phyloP scores from a whole-genome alignment of 2,888 invertebrate species.

The Rotaria macrura region DNA sequence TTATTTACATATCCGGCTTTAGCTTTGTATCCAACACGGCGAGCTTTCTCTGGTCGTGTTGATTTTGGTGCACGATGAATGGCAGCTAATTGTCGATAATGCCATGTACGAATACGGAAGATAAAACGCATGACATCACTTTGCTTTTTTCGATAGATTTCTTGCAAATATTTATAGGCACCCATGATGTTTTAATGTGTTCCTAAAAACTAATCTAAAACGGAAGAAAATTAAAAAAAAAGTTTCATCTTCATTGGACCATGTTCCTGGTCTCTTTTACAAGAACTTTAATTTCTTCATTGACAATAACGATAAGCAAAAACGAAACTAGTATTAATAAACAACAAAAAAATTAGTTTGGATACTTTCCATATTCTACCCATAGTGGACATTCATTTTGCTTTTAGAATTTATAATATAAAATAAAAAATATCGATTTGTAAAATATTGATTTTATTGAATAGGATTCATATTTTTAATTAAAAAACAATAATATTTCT shows the following conservation, averaged over 20 bases:
- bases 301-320: neutral
- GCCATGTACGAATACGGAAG: constrained; percentile 91
- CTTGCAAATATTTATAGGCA: constrained; percentile 98
- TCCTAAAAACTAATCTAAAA: neutral
- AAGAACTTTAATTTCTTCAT: neutral
- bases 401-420: neutral
- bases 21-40: constrained; percentile 85
- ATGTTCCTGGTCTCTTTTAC: neutral
- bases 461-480: neutral
- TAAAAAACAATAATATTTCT: neutral
- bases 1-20: constrained; percentile 66
- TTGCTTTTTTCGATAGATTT: constrained; percentile 97
- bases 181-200: constrained; percentile 62
- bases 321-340: neutral
- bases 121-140: constrained; percentile 96
- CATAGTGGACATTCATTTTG: neutral
- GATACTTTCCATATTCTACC: neutral
- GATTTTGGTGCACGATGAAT: constrained; percentile 88
- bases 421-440: neutral
- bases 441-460: neutral
- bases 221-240: no score
- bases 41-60: constrained; percentile 92
- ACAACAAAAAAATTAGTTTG: neutral
- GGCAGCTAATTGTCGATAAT: constrained; percentile 87
- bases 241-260: neutral